These are phyloP conservation scores for Hemiprocne comata DNA, from an alignment of 2,113 vertebrate species.

Conservation along the genomic window DNA sequence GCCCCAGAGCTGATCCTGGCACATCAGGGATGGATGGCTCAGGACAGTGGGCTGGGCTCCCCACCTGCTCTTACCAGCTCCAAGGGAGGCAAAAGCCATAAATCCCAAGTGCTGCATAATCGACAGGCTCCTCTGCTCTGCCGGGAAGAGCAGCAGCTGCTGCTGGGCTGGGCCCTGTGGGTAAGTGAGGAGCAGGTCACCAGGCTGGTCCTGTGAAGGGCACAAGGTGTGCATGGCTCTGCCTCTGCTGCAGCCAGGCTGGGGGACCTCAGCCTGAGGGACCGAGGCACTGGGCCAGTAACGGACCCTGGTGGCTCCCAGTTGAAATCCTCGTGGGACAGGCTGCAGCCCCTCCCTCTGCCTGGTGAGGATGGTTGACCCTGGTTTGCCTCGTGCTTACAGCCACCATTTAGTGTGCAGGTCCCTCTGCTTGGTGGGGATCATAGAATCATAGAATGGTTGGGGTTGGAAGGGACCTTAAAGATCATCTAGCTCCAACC, in stretches of 20 bases:
- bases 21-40: not conserved
- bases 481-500: no score
- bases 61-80: not conserved
- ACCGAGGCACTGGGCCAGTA: not conserved
- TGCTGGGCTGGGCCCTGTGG: not conserved
- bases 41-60: not conserved
- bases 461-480: no score
- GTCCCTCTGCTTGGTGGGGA: not conserved
- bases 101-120: not conserved
- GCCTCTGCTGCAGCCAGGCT: not conserved
- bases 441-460: no score
- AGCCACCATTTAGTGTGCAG: no score
- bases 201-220: not conserved
- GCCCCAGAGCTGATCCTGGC: not conserved
- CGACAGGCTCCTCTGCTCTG: not conserved
- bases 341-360: not conserved
- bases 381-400: no score
- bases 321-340: not conserved
- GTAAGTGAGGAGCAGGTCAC: not conserved
- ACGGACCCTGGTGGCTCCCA: not conserved
- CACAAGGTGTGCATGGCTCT: not conserved
- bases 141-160: not conserved
- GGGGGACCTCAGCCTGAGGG: not conserved
- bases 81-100: not conserved
- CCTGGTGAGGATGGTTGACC: not conserved